Base-by-base conservation (phyloP, 1,140 invertebrate species). In the Notospermus geniculatus region DNA sequence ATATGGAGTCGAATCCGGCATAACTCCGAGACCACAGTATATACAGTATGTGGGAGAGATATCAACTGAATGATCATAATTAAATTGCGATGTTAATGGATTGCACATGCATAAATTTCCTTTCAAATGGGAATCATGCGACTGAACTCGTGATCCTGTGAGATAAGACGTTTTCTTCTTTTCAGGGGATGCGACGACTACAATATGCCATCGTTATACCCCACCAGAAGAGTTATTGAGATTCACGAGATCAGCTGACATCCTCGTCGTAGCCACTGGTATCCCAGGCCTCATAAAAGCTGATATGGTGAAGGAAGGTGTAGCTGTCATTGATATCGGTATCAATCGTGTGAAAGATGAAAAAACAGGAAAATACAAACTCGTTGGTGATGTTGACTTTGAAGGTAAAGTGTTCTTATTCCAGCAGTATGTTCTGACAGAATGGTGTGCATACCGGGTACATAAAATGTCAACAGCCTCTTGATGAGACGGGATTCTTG, bases 361-460 rank as follows among this genome's bases (percentile, higher is more conserved):
- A 30, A 74, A 84, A 62, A 83, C 85, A 1, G 88, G 89, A 2
- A 89, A 88, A 71, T 85, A 82, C 87, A 75, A 86, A 78, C 80
- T 93, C n/a, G 89, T 93, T 22, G 93, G 92, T 5, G 93, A 95
- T 81, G 90, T 93, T 13, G 89, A 94, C 75, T 95, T 88, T 84
- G 87, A 92, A 66, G 69, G 79, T 80, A 64, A 50, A 23, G n/a
- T 57, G 5, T 0, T 17, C 2, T 5, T 63, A n/a, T n/a, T n/a
- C n/a, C n/a, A n/a, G n/a, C n/a, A n/a, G n/a, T n/a, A n/a, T n/a
- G n/a, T n/a, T n/a, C n/a, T n/a, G n/a, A n/a, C n/a, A n/a, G n/a
- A n/a, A n/a, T n/a, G n/a, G n/a, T n/a, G n/a, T n/a, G n/a, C n/a
- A n/a, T n/a, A n/a, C n/a, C n/a, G n/a, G n/a, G n/a, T n/a, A n/a